Percentiles rank a stretch among this genome's conserved stretches.
Evolutionary conservation across 2,113 vertebrate genomes (phyloP).

Genomic region (Tetrax tetrax): DNA sequence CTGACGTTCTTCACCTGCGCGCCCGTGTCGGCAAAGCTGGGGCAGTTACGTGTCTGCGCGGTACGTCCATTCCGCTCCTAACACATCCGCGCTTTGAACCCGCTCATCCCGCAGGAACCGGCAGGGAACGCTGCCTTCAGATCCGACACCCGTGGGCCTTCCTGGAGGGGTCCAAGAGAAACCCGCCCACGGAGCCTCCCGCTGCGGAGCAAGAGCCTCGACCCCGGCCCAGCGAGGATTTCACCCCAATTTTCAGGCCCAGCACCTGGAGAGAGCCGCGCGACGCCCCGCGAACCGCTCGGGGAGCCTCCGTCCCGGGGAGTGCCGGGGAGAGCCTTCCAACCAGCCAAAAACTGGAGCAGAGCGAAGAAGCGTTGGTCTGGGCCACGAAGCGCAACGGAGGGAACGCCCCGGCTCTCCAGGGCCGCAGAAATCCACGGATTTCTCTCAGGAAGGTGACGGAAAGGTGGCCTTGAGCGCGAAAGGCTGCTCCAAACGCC

Average conservation of each 20-base stretch:
- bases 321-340: background rate
- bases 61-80: no score
- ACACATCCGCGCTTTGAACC: no score
- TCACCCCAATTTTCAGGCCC: background rate
- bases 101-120: no score
- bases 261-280: background rate
- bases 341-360: accelerated
- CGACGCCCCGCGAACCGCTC: accelerated
- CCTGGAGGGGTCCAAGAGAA: background rate
- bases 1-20: no score
- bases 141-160: no score
- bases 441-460: background rate
- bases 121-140: no score
- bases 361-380: background rate
- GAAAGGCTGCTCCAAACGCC: no score
- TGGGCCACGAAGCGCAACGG: background rate
- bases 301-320: background rate
- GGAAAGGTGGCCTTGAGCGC: background rate
- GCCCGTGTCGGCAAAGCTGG: no score
- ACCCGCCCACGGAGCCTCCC: background rate
- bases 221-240: background rate
- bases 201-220: background rate
- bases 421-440: background rate
- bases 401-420: accelerated
- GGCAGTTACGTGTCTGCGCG: no score